Evolutionary conservation across 2,888 invertebrate genomes (phyloP), one percentile per base, ranked within the genome.

Genomic region (Omphaloscelis lunosa): DNA sequence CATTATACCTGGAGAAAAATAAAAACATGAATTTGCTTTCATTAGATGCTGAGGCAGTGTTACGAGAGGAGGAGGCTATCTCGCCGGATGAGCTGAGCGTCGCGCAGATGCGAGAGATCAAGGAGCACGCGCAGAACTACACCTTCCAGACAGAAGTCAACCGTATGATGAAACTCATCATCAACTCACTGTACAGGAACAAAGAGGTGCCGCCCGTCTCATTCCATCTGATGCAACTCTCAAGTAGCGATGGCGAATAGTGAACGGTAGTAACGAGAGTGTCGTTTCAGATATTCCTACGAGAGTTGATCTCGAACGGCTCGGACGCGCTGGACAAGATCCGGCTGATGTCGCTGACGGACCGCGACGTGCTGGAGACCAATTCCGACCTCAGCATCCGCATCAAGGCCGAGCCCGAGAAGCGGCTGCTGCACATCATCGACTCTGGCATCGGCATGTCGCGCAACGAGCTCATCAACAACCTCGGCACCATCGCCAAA

Each of bases 141-240:
- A 97, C 98, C 45, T 99, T 99, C 97, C 99, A 99, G 97, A 99
- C 99, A 0, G 99, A 99, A 97, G 99, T 99, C 62, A 99, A 99
- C 96, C 98, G 99, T 78, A 99, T 99, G 99, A 99, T 99, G 99
- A 99, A 99, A 95, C 97, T 99, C 79, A 99, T 99, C 95, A 99
- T 99, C 94, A 99, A 99, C 97, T 99, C 99, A 15, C 97, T 99
- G 15, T 99, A 99, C 96, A 98, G 99, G 90, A 99, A 99, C 95
- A 99, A 99, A 96, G 99, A 99, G 97, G 98, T 98, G 70, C 68
- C 71, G 34, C 2, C 23, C n/a, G 4, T 41, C 34, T 20, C n/a
- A n/a, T 34, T 53, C 7, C 11, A 4, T 12, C 17, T 34, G 17
- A 17, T n/a, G n/a, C 11, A 53, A 34, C 34, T 53, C 11, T n/a